Percentiles rank a stretch among this genome's conserved stretches.
These are phyloP conservation scores for Myotis myotis DNA, from an alignment of 2,797 vertebrate genomes.

Conservation along the genomic window DNA sequence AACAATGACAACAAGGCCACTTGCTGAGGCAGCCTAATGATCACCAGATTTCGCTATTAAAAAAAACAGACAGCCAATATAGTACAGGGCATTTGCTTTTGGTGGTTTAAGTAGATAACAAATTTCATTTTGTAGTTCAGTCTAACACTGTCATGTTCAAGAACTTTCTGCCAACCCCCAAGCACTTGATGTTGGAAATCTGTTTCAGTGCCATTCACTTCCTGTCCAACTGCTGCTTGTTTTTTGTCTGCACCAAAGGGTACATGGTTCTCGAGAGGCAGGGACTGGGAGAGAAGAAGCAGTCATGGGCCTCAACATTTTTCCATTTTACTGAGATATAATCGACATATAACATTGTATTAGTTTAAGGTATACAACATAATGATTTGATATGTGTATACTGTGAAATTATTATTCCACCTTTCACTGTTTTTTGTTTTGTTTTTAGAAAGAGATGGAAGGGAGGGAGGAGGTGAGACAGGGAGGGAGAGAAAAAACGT, in stretches of 20 bases:
- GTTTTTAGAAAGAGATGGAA: too few species aligned
- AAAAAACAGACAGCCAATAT: constrained; percentile 95
- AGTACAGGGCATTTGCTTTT: constrained; percentile 94
- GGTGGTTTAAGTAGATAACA: constrained; percentile 92
- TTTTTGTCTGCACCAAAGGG: not conserved
- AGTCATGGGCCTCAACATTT: not conserved
- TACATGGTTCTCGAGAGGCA: not conserved
- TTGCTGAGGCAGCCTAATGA: constrained; percentile 91
- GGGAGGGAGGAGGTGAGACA: too few species aligned
- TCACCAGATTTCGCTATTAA: constrained; percentile 94
- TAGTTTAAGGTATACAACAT: not conserved
- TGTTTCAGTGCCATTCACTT: constrained; percentile 91
- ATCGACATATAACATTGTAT: not conserved
- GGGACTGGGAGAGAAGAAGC: not conserved
- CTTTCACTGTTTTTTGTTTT: too few species aligned
- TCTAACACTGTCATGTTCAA: constrained; percentile 94
- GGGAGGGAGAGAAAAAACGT: too few species aligned
- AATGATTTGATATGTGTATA: not conserved
- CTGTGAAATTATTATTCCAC: not conserved
- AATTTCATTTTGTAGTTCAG: constrained; percentile 98
- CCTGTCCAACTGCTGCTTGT: not conserved
- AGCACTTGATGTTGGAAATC: constrained; percentile 93
- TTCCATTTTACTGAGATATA: not conserved
- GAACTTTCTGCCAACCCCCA: not conserved
- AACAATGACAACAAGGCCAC: constrained; percentile 91